Conservation (phyloP, 2,113 vertebrate species). For the Amphiprion percula region DNA sequence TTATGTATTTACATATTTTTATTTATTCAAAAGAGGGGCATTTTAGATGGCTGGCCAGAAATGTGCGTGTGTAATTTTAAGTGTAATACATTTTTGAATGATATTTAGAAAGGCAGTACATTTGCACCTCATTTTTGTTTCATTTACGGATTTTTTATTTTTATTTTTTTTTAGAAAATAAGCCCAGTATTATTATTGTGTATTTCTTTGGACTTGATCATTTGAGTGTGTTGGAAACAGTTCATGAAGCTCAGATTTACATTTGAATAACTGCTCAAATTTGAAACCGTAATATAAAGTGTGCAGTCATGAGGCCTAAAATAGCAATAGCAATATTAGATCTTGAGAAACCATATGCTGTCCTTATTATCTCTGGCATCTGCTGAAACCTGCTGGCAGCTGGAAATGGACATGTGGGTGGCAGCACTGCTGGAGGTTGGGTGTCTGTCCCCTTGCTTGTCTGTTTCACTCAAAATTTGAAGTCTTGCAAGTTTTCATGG, state of each 20-base stretch:
- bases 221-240: not conserved
- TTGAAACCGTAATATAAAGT: not conserved
- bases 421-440: conserved; percentile 58
- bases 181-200: too few relatives aligned
- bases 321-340: conserved; percentile 40
- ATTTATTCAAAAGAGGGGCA: too few relatives aligned
- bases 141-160: too few relatives aligned
- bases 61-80: too few relatives aligned
- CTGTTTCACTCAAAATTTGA: conserved; percentile 60
- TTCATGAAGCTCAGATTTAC: too few relatives aligned
- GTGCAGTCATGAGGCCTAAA: conserved; percentile 30
- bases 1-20: too few relatives aligned
- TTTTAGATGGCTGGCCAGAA: too few relatives aligned
- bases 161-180: too few relatives aligned
- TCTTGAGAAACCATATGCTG: conserved; percentile 60
- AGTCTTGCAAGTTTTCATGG: conserved; percentile 19
- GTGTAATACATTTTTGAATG: too few relatives aligned
- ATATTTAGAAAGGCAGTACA: too few relatives aligned
- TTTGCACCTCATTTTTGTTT: too few relatives aligned
- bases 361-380: conserved; percentile 73
- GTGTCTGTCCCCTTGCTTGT: conserved; percentile 65
- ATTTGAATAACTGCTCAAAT: not conserved
- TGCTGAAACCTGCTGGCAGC: conserved; percentile 68
- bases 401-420: conserved; percentile 67
- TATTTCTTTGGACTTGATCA: not conserved